phyloP scores from a whole-genome alignment of 53 echinoderm and acorn worm species.

The Pentamera pediparva region DNA sequence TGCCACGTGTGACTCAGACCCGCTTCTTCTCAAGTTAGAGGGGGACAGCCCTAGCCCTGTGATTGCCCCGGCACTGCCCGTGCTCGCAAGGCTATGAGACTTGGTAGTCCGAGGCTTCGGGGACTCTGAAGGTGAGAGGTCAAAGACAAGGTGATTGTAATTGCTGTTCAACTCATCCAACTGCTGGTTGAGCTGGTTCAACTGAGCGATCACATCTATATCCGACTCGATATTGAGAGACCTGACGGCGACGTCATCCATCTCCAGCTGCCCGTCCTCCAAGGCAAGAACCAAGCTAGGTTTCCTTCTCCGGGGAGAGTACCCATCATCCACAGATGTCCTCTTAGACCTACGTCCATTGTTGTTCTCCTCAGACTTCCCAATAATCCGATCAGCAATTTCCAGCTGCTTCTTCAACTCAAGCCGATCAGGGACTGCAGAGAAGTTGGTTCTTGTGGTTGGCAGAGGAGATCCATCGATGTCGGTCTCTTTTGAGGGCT shows the following conservation, averaged over 20 bases:
- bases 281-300: conserved; percentile 83
- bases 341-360: not conserved
- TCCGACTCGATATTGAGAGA: conserved; percentile 62
- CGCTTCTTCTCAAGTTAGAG: conserved; percentile 1
- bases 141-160: conserved; percentile 15
- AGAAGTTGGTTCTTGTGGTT: not conserved
- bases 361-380: not conserved
- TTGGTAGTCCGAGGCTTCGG: conserved; percentile 23
- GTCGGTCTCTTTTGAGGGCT: conserved; percentile 5
- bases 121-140: conserved; percentile 17
- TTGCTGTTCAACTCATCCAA: conserved; percentile 35
- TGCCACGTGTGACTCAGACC: conserved; percentile 14
- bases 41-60: not conserved
- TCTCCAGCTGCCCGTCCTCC: conserved; percentile 80
- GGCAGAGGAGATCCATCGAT: not conserved
- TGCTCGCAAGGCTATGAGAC: conserved; percentile 12
- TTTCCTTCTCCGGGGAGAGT: conserved; percentile 28
- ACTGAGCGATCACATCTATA: conserved; percentile 65
- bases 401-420: conserved; percentile 21
- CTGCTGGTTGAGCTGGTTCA: conserved; percentile 70
- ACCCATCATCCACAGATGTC: not conserved
- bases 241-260: conserved; percentile 50
- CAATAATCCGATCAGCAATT: conserved; percentile 14
- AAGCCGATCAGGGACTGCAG: not conserved
- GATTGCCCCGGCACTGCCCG: not conserved